Evolutionary conservation across 2,888 invertebrate genomes (phyloP).

Genomic region (Malthinus flaveolus): DNA sequence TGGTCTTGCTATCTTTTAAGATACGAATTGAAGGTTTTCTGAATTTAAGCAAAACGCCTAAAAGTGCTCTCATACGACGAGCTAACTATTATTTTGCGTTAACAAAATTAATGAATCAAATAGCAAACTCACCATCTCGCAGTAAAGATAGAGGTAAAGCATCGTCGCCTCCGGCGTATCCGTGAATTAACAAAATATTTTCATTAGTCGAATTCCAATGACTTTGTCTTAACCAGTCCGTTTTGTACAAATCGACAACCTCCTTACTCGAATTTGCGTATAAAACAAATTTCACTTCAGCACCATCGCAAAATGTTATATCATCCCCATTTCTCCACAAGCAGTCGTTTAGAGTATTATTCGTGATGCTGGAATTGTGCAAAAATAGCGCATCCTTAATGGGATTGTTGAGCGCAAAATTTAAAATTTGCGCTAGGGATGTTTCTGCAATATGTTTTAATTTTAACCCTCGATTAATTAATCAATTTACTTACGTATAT

Average conservation of each 20-base stretch:
- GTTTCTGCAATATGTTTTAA: background rate
- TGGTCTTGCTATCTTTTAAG: too few species aligned
- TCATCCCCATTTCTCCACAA: conserved; percentile 68
- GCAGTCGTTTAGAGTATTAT: conserved; percentile 69
- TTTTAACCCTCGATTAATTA: too few species aligned
- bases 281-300: conserved; percentile 66
- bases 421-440: conserved; percentile 13
- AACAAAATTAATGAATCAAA: background rate
- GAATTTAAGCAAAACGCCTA: too few species aligned
- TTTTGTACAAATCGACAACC: conserved; percentile 60
- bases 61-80: too few species aligned
- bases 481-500: background rate
- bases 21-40: too few species aligned
- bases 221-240: conserved; percentile 75
- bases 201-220: conserved; percentile 72
- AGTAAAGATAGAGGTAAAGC: conserved; percentile 72
- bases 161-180: conserved; percentile 78
- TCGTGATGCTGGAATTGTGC: conserved; percentile 62
- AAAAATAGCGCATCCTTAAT: conserved; percentile 67
- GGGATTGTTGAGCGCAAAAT: conserved; percentile 49
- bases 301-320: conserved; percentile 72
- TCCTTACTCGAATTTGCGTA: conserved; percentile 61
- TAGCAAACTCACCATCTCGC: conserved; percentile 65
- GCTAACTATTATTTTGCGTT: too few species aligned
- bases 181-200: conserved; percentile 72